Evolutionary conservation across 1,140 invertebrate genomes (phyloP).

Genomic region (Diabrotica virgifera): DNA sequence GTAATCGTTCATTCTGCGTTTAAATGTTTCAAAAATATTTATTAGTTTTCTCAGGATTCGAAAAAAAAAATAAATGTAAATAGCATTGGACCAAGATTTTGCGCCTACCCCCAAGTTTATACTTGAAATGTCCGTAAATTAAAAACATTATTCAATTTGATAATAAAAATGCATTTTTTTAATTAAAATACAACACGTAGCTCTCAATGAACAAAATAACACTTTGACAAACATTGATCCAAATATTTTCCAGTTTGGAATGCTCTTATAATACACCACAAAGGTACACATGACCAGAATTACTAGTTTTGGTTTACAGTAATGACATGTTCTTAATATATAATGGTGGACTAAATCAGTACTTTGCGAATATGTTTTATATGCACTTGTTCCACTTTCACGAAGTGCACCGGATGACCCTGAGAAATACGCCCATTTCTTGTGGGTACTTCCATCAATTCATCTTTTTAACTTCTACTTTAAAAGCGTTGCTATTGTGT

Average conservation of each 20-base stretch:
- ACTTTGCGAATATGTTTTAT: background rate
- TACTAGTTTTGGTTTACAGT: background rate
- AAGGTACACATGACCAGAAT: background rate
- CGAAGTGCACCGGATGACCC: constrained; percentile 1
- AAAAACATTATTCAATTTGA: too few relatives aligned
- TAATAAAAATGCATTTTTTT: too few relatives aligned
- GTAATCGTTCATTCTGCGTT: too few relatives aligned
- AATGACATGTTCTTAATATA: background rate
- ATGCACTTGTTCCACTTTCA: background rate
- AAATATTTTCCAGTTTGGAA: background rate
- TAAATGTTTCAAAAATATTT: too few relatives aligned
- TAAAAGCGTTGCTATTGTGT: too few relatives aligned
- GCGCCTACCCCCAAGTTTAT: too few relatives aligned
- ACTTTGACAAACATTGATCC: background rate
- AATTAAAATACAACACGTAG: too few relatives aligned
- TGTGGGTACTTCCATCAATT: background rate
- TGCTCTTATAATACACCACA: background rate
- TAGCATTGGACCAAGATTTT: too few relatives aligned
- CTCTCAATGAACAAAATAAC: background rate
- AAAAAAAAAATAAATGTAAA: too few relatives aligned
- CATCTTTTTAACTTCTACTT: background rate
- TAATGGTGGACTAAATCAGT: background rate
- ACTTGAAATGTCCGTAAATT: too few relatives aligned
- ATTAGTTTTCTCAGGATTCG: too few relatives aligned
- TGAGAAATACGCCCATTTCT: background rate